Evolutionary conservation across 2,113 vertebrate genomes (phyloP).

Genomic region (Mobula birostris): DNA sequence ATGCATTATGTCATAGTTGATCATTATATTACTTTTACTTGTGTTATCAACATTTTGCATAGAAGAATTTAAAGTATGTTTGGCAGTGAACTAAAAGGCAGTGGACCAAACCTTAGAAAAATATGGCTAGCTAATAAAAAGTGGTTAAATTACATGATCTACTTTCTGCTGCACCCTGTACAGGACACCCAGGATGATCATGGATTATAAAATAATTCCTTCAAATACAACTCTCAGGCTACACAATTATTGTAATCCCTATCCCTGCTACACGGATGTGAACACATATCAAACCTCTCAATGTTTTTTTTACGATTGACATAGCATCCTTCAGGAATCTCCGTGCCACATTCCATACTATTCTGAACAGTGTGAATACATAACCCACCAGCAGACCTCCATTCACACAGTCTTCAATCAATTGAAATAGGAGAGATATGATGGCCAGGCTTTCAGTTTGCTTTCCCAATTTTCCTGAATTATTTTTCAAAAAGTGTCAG

Average conservation of each 20-base stretch:
- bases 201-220: no score
- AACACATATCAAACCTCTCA: background rate
- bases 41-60: no score
- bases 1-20: background rate
- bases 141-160: background rate
- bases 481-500: background rate
- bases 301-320: no score
- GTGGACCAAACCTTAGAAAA: background rate
- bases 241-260: background rate
- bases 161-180: background rate
- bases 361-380: background rate
- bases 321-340: background rate
- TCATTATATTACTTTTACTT: no score
- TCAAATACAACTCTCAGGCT: background rate
- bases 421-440: background rate
- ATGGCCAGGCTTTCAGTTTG: background rate
- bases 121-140: background rate
- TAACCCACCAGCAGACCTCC: background rate
- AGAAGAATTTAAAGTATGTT: no score
- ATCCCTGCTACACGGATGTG: background rate
- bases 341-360: background rate
- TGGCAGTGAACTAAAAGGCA: no score
- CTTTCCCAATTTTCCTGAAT: background rate
- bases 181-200: background rate
- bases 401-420: background rate